Evolutionary conservation across 2,113 vertebrate genomes (phyloP), one percentile per base, ranked within the genome.

Genomic region (Chunga burmeisteri): DNA sequence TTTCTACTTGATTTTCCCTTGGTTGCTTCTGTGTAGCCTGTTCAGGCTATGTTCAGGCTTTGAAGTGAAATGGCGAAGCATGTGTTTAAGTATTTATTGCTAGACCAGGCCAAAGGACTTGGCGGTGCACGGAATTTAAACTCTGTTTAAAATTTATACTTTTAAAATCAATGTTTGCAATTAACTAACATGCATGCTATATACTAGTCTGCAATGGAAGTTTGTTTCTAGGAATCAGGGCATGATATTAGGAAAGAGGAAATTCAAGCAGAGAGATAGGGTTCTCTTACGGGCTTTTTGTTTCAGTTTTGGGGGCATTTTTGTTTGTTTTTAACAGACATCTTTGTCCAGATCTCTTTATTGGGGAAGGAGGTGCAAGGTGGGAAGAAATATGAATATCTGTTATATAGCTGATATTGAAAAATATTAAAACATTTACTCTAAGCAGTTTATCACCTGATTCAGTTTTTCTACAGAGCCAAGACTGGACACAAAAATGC

Each of bases 321-420:
- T 83, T 47, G 1, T 56, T 77, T 44, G 8, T 0, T 66, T 89
- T 81, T 70, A 18, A 36, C 13, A 30, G 44, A 9, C 19, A 2
- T 67, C 11, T 56, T 85, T 67, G 38, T 79, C 66, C 70, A 75
- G 11, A 26, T 70, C 19, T 56, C 34, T 29, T 11, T 25, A 5
- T 2, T 34, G 21, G 10, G 3, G 19, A 40, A 2, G 0, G 11
- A n/a, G 21, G 27, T 38, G 20, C 49, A 30, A 32, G 6, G 11
- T 44, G n/a, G 23, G 61, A 75, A 92, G 49, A 2, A 86, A n/a
- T 38, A 40, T 65, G n/a, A 80, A 17, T n/a, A 25, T 16, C 19
- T 67, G 15, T 66, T 49, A 46, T 7, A 46, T 7, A 46, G 30
- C 20, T 77, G 46, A 62, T 70, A 61, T 1, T 25, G 22, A 62